phyloP scores from a whole-genome alignment of 2,797 vertebrate species.

The Rhodeus uyekii region DNA sequence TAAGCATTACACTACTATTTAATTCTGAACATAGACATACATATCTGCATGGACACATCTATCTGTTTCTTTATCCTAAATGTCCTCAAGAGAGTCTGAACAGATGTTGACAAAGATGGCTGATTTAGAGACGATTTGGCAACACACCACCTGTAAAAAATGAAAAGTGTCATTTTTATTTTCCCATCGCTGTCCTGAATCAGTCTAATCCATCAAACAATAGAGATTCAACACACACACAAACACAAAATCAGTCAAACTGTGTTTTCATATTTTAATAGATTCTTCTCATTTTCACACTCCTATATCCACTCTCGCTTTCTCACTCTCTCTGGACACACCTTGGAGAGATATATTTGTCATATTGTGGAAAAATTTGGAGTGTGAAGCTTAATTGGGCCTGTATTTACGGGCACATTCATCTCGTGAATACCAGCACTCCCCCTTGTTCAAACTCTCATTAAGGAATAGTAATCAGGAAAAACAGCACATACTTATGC shows the following conservation, averaged over 20 bases:
- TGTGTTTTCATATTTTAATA: background rate
- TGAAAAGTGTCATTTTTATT: slow-evolving; percentile 43
- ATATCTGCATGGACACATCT: slow-evolving; percentile 20
- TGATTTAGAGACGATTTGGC: slow-evolving; percentile 32
- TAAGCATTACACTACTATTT: background rate
- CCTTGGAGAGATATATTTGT: slow-evolving; percentile 25
- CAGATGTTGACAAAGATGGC: slow-evolving; percentile 37
- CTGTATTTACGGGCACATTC: slow-evolving; percentile 25
- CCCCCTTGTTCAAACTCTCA: slow-evolving; percentile 34
- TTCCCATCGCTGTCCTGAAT: slow-evolving; percentile 32
- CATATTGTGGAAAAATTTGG: slow-evolving; percentile 13
- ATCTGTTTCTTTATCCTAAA: slow-evolving; percentile 24
- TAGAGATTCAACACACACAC: slow-evolving; percentile 25
- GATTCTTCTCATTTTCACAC: background rate
- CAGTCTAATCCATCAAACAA: slow-evolving; percentile 36
- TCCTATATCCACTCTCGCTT: background rate
- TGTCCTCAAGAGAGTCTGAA: slow-evolving; percentile 30
- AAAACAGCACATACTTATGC: slow-evolving; percentile 5
- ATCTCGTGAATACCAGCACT: slow-evolving; percentile 22
- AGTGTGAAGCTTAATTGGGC: slow-evolving; percentile 13
- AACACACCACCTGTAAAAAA: slow-evolving; percentile 29
- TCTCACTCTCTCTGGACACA: slow-evolving; percentile 22
- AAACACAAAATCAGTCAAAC: background rate
- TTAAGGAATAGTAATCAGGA: slow-evolving; percentile 34
- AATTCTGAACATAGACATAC: background rate